Evolutionary conservation across 35 echinoderm and acorn worm species (phyloP), one percentile per base, ranked within the genome.

Genomic region (Anneissia japonica): DNA sequence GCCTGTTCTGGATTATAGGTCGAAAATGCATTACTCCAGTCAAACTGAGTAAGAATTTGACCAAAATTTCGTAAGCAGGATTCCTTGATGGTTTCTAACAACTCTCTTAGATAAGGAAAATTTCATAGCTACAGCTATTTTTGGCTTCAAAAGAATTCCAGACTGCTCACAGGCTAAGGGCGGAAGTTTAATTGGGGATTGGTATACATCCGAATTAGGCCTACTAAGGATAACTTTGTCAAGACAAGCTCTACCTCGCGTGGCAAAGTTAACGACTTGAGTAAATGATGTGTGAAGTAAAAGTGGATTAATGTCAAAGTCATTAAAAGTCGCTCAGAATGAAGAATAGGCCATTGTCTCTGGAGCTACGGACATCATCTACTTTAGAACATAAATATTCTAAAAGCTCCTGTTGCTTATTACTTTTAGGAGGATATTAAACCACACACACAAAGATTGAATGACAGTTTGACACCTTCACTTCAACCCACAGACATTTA

Each of bases 261-360:
- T 84, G 30, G 82, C 43, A 72, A 72, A 64, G n/a, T 35, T 56
- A 36, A 88, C 79, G 73, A 88, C 87, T 82, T 88, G 87, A 0
- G 43, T 82, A 74, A 88, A 88, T 5, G 17, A 5, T 19, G 36
- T 28, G 37, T 88, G 34, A 21, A 74, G 19, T 34, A 88, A 37
- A 43, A 88, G 32, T 74, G 38, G 41, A 82, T 81, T 11, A 32
- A 73, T 29, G 31, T 88, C 87, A 36, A 88, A 82, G 46, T 88
- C 87, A 82, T 88, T 88, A 38, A 88, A 74, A n/a, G 32, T 88
- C 87, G 72, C 79, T 79, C n/a, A 88, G n/a, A 1, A 88, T 34
- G 21, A 43, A 73, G 79, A 88, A 82, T 39, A 46, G 46, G 37
- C 78, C 77, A 72, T 80, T 79, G 11, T 45, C 77, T 72, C 81